phyloP scores from a whole-genome alignment of 2,888 invertebrate species.

The Leucoma salicis region DNA sequence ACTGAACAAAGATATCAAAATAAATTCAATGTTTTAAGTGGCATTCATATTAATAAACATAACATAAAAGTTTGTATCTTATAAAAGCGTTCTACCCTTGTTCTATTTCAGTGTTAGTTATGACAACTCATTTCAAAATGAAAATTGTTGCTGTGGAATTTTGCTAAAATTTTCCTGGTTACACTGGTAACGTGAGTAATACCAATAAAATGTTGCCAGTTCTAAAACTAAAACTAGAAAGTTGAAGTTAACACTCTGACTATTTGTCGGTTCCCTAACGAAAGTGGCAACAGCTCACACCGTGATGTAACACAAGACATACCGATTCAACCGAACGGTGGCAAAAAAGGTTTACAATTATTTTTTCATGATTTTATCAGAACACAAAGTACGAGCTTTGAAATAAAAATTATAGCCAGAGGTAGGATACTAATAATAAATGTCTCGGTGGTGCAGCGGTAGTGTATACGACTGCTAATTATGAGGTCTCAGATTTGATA shows the following conservation, averaged over 20 bases:
- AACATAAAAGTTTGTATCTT: too few relatives aligned
- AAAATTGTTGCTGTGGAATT: constrained; percentile 1
- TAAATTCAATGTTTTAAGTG: too few relatives aligned
- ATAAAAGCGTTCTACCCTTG: not conserved
- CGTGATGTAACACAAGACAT: constrained; percentile 6
- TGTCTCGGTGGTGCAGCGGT: too few relatives aligned
- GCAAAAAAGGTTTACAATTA: too few relatives aligned
- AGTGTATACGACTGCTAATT: too few relatives aligned
- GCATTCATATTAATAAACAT: too few relatives aligned
- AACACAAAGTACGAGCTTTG: too few relatives aligned
- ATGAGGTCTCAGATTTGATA: too few relatives aligned
- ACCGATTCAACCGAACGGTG: not conserved
- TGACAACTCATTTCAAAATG: constrained; percentile 1
- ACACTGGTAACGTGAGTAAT: constrained; percentile 27
- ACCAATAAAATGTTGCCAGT: constrained; percentile 27
- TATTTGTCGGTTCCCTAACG: constrained; percentile 26
- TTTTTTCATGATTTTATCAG: too few relatives aligned
- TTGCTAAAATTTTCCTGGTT: not conserved
- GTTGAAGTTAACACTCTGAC: constrained; percentile 29
- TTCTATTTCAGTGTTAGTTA: not conserved
- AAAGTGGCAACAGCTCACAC: constrained; percentile 17
- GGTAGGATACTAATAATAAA: too few relatives aligned
- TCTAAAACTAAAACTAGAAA: constrained; percentile 29
- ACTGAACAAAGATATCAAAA: too few relatives aligned
- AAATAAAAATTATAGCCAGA: too few relatives aligned